Conservation (phyloP, 2,113 vertebrate genomes). For the Tor tambroides region DNA sequence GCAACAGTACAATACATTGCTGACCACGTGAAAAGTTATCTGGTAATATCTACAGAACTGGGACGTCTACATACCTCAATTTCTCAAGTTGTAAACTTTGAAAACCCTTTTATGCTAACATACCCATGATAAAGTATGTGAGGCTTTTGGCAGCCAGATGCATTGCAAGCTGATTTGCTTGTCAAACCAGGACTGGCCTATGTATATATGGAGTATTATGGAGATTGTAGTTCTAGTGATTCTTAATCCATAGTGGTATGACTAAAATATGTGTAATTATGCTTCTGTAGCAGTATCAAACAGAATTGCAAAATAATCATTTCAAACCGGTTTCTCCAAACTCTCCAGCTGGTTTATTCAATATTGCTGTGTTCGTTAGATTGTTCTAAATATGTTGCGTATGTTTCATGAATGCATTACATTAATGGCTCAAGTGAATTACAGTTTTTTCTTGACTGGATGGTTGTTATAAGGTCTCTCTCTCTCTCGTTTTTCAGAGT, state of each 20-base stretch:
- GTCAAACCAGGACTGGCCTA: background rate
- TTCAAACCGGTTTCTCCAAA: background rate
- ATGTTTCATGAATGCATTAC: background rate
- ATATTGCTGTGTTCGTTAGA: background rate
- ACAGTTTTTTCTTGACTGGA: background rate
- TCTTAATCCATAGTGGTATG: background rate
- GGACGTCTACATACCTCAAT: background rate
- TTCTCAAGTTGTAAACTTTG: too few species aligned
- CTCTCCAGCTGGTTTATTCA: background rate
- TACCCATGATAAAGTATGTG: background rate
- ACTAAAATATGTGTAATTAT: background rate
- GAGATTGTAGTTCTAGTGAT: background rate
- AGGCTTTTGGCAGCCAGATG: background rate
- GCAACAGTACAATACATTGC: background rate
- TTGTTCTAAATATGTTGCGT: background rate
- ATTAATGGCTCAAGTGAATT: background rate
- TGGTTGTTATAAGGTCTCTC: conserved; percentile 8
- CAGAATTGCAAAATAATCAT: background rate
- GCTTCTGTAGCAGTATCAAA: background rate
- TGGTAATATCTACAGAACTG: background rate
- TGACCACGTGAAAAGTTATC: background rate
- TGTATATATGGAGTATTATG: background rate
- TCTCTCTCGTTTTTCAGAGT: conserved; percentile 69
- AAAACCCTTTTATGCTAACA: background rate
- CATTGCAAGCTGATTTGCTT: background rate